phyloP scores from a whole-genome alignment of 2,797 vertebrate species.

The Enteromius afrohamiltoni region DNA sequence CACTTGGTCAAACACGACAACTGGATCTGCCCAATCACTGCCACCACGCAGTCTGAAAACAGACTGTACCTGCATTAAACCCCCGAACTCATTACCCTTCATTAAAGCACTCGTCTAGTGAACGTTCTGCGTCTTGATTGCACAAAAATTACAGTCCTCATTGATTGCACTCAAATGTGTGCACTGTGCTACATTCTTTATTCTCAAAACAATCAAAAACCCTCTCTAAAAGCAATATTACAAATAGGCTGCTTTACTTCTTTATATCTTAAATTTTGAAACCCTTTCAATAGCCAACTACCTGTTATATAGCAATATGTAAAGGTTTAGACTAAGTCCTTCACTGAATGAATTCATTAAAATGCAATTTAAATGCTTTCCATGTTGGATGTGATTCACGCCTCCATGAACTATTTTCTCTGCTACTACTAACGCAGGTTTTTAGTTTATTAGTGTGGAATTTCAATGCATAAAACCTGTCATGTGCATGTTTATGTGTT shows the following conservation, averaged over 20 bases:
- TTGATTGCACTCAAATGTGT: constrained; percentile 36
- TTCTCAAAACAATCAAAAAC: constrained; percentile 31
- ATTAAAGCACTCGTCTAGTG: constrained; percentile 36
- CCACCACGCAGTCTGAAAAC: neutral
- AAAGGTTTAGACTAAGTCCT: neutral
- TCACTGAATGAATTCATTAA: neutral
- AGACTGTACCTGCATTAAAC: neutral
- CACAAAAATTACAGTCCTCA: constrained; percentile 23
- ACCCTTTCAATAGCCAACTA: neutral
- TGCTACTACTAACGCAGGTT: neutral
- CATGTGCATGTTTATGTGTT: neutral
- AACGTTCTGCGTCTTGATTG: constrained; percentile 14
- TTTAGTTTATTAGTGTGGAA: constrained; percentile 20
- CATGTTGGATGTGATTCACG: neutral
- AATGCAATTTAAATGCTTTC: neutral
- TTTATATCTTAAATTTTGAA: neutral
- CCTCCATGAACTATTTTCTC: neutral
- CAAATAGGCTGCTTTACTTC: neutral
- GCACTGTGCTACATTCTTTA: constrained; percentile 22
- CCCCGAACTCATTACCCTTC: constrained; percentile 26
- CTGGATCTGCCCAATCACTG: neutral
- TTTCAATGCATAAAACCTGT: constrained; percentile 7
- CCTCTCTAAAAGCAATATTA: neutral
- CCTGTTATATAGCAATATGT: neutral
- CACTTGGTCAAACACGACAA: neutral